A percentile compares a stretch with the other conserved stretches of the same genome.
These are phyloP conservation scores for Elgonia sp. DNA, from an alignment of 2,888 invertebrate species.

Conservation along the genomic window DNA sequence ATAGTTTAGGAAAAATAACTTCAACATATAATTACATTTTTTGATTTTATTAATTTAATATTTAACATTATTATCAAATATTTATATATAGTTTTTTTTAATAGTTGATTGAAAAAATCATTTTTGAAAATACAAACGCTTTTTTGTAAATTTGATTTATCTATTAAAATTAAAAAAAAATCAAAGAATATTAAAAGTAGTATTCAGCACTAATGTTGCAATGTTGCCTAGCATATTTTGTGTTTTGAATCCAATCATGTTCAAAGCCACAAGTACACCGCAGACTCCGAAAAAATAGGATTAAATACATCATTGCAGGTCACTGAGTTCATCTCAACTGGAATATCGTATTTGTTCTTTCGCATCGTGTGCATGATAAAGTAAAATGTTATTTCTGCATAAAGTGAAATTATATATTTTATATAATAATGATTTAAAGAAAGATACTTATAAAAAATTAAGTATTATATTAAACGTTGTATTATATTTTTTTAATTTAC, in stretches of 20 bases:
- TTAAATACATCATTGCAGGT: slow-evolving; percentile 43
- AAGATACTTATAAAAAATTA: not conserved
- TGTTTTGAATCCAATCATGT: slow-evolving; percentile 96
- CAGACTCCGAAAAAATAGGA: slow-evolving; percentile 86
- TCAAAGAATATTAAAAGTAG: slow-evolving; percentile 93
- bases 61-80: too few species aligned
- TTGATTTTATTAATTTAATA: too few species aligned
- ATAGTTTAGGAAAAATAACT: too few species aligned
- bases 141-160: too few species aligned
- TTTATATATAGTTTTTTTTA: too few species aligned
- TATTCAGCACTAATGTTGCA: slow-evolving; percentile 93
- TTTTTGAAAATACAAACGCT: too few species aligned
- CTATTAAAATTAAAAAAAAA: too few species aligned
- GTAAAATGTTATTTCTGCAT: not conserved
- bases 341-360: slow-evolving; percentile 48
- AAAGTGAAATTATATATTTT: slow-evolving; percentile 10
- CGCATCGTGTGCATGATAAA: not conserved
- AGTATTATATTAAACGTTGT: not conserved
- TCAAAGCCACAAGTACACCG: slow-evolving; percentile 88
- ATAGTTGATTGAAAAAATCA: too few species aligned
- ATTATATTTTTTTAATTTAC: too few species aligned
- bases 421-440: not conserved
- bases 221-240: slow-evolving; percentile 98
- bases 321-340: slow-evolving; percentile 53
- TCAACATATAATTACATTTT: too few species aligned